These are phyloP conservation scores for Balaenoptera acutorostrata DNA, from an alignment of 2,113 vertebrate species.

Conservation along the genomic window DNA sequence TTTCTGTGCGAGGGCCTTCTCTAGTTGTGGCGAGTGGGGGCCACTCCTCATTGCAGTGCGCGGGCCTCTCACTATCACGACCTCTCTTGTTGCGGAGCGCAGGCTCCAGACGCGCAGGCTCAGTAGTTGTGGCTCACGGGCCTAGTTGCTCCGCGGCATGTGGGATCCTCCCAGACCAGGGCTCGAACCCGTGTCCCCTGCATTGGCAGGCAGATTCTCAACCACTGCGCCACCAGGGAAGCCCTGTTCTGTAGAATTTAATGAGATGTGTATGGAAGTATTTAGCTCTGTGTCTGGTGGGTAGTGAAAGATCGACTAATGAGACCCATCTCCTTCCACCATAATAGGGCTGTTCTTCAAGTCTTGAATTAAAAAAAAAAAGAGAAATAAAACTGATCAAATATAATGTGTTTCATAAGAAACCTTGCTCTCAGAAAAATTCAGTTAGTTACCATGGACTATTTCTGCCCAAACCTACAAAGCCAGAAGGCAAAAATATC, in stretches of 20 bases:
- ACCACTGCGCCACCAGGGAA: too few relatives aligned
- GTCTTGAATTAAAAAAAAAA: not conserved
- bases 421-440: constrained; percentile 7
- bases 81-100: too few relatives aligned
- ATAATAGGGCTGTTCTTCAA: not conserved
- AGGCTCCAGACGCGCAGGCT: too few relatives aligned
- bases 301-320: not conserved
- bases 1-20: too few relatives aligned
- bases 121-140: too few relatives aligned
- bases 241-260: not conserved
- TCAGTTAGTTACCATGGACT: not conserved
- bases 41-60: too few relatives aligned
- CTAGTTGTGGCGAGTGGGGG: too few relatives aligned
- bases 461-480: not conserved
- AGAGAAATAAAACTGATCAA: not conserved
- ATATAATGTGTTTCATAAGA: not conserved
- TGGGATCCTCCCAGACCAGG: too few relatives aligned
- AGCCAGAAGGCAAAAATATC: not conserved
- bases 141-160: too few relatives aligned
- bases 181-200: too few relatives aligned
- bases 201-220: too few relatives aligned
- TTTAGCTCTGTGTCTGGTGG: not conserved
- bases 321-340: not conserved
- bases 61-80: too few relatives aligned
- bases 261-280: not conserved